phyloP scores from a whole-genome alignment of 2,888 invertebrate genomes.

The Lycophotia porphyrea region DNA sequence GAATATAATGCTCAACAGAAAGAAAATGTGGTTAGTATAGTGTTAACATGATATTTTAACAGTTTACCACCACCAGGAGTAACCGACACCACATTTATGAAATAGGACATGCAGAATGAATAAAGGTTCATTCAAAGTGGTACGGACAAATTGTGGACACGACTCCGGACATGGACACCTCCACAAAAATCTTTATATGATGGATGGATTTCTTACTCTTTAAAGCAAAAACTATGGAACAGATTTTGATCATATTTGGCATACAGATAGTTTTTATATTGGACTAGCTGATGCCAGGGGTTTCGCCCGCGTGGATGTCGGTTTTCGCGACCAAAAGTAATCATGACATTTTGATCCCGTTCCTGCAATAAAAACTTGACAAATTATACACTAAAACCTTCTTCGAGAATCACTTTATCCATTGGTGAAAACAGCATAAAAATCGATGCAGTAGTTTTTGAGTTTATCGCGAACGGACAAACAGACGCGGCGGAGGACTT shows the following conservation, averaged over 20 bases:
- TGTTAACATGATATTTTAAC: slow-evolving; percentile 62
- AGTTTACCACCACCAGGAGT: slow-evolving; percentile 76
- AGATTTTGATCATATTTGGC: background rate
- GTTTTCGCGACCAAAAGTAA: too few relatives aligned
- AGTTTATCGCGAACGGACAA: too few relatives aligned
- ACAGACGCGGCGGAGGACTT: too few relatives aligned
- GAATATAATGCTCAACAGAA: slow-evolving; percentile 83
- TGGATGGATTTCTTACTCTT: background rate
- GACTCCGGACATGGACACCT: background rate
- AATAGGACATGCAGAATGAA: slow-evolving; percentile 15
- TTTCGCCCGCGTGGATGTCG: too few relatives aligned
- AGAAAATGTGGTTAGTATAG: slow-evolving; percentile 83
- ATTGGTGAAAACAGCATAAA: too few relatives aligned
- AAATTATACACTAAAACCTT: too few relatives aligned
- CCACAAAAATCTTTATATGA: background rate
- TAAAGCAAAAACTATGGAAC: background rate
- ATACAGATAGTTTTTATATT: background rate
- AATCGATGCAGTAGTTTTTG: too few relatives aligned
- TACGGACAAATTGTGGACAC: background rate
- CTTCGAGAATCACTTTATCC: too few relatives aligned
- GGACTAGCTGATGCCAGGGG: too few relatives aligned
- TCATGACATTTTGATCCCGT: too few relatives aligned
- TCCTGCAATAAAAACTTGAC: too few relatives aligned
- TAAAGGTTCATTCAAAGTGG: background rate
- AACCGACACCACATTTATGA: slow-evolving; percentile 57